These are phyloP conservation scores for Umimayanthus chanpuru DNA, from an alignment of 92 coral and sea anemone species.

Conservation along the genomic window DNA sequence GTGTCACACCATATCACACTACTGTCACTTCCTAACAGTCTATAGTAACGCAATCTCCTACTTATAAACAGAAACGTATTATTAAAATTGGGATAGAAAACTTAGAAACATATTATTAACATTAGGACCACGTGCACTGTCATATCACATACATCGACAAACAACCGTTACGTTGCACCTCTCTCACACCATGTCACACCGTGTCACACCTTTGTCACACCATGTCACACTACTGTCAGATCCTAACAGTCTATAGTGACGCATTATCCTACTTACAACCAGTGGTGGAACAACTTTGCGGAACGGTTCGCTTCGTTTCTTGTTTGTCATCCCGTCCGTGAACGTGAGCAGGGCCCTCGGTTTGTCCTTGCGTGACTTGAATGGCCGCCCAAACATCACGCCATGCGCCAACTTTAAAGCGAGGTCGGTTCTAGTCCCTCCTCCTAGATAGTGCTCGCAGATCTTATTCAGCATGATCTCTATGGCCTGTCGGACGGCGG, in stretches of 20 bases:
- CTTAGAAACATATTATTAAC: too few species aligned
- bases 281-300: background rate
- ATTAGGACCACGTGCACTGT: too few species aligned
- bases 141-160: too few species aligned
- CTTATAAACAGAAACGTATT: background rate
- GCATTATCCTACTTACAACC: background rate
- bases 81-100: too few species aligned
- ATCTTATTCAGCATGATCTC: background rate
- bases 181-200: too few species aligned
- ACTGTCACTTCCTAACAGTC: background rate
- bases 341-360: background rate
- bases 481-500: background rate
- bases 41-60: background rate
- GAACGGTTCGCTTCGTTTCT: background rate
- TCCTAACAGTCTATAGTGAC: too few species aligned
- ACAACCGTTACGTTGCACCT: too few species aligned
- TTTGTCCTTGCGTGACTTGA: background rate
- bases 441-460: background rate
- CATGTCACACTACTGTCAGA: background rate
- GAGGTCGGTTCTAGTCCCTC: background rate
- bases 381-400: background rate
- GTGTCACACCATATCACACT: background rate
- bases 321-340: conserved; percentile 33
- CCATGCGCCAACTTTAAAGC: background rate
- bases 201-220: too few species aligned